These are phyloP conservation scores for Gambusia holbrooki DNA, from an alignment of 2,113 vertebrate species.

Conservation along the genomic window DNA sequence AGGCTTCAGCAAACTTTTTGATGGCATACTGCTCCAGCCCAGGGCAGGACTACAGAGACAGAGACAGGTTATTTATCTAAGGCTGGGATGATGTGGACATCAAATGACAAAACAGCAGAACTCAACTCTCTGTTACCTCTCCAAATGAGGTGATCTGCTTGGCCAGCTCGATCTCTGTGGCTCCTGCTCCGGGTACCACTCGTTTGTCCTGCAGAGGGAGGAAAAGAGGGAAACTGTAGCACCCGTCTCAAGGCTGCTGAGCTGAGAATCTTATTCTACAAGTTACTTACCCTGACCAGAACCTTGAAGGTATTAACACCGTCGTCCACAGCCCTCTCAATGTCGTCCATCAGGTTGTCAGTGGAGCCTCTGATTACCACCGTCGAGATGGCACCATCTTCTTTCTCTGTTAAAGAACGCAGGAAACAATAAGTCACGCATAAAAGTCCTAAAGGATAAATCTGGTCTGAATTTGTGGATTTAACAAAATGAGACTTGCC, in stretches of 20 bases:
- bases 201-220: constrained; percentile 85
- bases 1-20: constrained; percentile 97
- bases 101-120: not conserved
- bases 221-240: constrained; percentile 10
- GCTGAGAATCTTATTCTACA: not conserved
- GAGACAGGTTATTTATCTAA: not conserved
- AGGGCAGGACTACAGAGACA: constrained; percentile 85
- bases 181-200: constrained; percentile 92
- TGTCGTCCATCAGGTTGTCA: constrained; percentile 97
- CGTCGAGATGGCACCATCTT: constrained; percentile 92
- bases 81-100: not conserved
- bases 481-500: constrained; percentile 72
- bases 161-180: constrained; percentile 95
- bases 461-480: not conserved
- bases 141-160: constrained; percentile 93
- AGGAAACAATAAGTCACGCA: not conserved
- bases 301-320: constrained; percentile 98
- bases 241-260: not conserved
- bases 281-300: constrained; percentile 87
- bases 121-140: constrained; percentile 81
- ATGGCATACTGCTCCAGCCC: constrained; percentile 97
- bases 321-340: constrained; percentile 95
- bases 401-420: constrained; percentile 85
- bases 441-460: not conserved
- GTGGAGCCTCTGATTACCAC: constrained; percentile 95